Percentiles rank a stretch among this genome's conserved stretches.
Conservation (phyloP, 35 echinoderm and acorn worm genomes). For the Eucidaris tribuloides region DNA sequence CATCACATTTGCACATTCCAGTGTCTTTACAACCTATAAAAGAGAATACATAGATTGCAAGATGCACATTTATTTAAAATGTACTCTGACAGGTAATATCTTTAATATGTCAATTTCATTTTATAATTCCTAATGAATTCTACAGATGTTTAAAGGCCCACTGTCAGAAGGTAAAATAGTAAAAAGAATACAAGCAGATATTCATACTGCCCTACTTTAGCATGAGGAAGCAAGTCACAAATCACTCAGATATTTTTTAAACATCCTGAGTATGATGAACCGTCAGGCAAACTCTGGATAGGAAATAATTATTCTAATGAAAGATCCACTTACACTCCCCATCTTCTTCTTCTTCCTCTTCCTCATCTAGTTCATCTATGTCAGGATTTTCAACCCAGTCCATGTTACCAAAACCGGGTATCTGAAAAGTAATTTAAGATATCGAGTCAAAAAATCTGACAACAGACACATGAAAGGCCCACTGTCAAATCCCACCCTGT, state of each 20-base stretch:
- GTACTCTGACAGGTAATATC: no score
- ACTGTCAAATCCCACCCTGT: no score
- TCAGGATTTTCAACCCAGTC: neutral
- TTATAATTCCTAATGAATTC: no score
- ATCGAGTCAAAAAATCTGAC: no score
- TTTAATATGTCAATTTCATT: no score
- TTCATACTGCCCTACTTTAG: neutral
- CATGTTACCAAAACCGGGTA: conserved; percentile 5
- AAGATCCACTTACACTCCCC: neutral
- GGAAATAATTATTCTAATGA: neutral
- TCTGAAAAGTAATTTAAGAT: no score
- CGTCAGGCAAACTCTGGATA: neutral
- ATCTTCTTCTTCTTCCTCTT: neutral
- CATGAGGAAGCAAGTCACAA: neutral
- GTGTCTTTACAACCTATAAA: no score
- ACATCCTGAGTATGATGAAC: neutral
- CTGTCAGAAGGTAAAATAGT: neutral
- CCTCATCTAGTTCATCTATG: neutral
- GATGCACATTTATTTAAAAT: no score
- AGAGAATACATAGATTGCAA: no score
- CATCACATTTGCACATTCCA: no score
- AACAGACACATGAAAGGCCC: no score
- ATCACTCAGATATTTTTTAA: neutral
- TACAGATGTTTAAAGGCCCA: no score
- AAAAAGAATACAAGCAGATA: neutral